Percentiles rank a stretch among this genome's conserved stretches.
These are phyloP conservation scores for Oikopleura vanhoeffeni DNA, from an alignment of 23 tunicate species.

Conservation along the genomic window DNA sequence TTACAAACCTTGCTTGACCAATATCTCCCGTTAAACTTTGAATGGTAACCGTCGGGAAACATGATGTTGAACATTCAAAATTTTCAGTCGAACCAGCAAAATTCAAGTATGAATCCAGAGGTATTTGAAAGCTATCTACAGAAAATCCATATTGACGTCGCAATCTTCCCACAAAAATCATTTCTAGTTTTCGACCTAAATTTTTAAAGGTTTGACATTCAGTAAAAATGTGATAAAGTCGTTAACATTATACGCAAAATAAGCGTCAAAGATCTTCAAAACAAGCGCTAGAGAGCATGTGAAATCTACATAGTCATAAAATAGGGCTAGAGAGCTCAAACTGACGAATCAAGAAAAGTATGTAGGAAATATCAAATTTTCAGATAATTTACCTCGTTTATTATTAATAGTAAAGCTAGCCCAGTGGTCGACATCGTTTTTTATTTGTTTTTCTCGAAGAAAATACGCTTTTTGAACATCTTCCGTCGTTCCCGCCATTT, in stretches of 20 bases:
- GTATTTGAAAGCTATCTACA: neutral
- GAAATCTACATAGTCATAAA: no score
- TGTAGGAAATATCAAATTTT: no score
- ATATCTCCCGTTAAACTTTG: neutral
- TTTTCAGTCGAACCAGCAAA: neutral
- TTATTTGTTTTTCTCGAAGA: neutral
- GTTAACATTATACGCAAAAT: no score
- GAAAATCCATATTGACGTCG: neutral
- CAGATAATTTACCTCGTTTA: neutral
- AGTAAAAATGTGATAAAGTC: no score
- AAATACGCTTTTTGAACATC: neutral
- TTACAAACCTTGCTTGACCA: neutral
- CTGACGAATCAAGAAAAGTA: no score
- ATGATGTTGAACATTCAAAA: neutral
- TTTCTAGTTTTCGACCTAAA: neutral
- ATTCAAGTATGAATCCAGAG: neutral
- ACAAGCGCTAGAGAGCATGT: no score
- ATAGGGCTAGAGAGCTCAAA: no score
- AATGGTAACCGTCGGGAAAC: neutral
- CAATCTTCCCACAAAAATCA: neutral
- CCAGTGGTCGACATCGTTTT: neutral
- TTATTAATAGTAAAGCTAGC: neutral
- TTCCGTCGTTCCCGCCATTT: neutral
- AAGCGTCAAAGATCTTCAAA: no score
- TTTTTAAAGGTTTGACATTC: no score